A percentile compares a stretch with the other conserved stretches of the same genome.
Evolutionary conservation across 1,140 invertebrate species (phyloP).

Genomic region (Microplitis mediator): DNA sequence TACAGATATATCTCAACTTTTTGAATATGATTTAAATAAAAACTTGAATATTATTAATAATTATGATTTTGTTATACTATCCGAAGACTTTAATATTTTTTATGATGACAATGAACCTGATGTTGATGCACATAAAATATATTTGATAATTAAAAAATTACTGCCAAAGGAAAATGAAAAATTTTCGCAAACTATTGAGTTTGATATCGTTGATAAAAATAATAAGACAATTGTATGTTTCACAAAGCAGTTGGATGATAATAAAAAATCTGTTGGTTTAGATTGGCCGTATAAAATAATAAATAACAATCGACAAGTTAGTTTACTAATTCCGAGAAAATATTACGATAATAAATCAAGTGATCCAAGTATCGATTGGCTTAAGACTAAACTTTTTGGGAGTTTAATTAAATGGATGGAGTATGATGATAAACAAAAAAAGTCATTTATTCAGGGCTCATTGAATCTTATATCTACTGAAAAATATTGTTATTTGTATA

Average conservation of each 20-base stretch:
- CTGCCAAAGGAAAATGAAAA: constrained; percentile 49
- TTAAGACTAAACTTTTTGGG: constrained; percentile 64
- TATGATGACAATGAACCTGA: neutral
- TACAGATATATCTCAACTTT: constrained; percentile 21
- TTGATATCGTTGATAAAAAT: constrained; percentile 42
- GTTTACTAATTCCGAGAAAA: constrained; percentile 31
- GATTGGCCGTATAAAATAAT: constrained; percentile 42
- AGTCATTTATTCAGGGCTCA: constrained; percentile 63
- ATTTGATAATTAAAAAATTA: constrained; percentile 45
- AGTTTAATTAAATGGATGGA: constrained; percentile 74
- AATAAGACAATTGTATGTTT: constrained; percentile 34
- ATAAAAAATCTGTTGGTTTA: constrained; percentile 45
- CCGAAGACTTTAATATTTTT: constrained; percentile 13
- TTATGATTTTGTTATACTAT: neutral
- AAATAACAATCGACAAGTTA: constrained; percentile 30
- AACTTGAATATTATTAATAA: constrained; percentile 19
- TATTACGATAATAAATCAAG: constrained; percentile 28
- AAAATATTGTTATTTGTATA: constrained; percentile 76
- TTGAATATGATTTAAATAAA: constrained; percentile 3
- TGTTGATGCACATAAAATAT: constrained; percentile 27
- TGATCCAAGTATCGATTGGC: constrained; percentile 61
- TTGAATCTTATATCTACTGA: constrained; percentile 72
- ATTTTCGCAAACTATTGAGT: constrained; percentile 49
- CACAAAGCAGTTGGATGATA: constrained; percentile 33
- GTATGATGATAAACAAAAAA: constrained; percentile 38